Evolutionary conservation across 2,888 invertebrate species (phyloP), one percentile per base, ranked within the genome.

Genomic region (Labia minor): DNA sequence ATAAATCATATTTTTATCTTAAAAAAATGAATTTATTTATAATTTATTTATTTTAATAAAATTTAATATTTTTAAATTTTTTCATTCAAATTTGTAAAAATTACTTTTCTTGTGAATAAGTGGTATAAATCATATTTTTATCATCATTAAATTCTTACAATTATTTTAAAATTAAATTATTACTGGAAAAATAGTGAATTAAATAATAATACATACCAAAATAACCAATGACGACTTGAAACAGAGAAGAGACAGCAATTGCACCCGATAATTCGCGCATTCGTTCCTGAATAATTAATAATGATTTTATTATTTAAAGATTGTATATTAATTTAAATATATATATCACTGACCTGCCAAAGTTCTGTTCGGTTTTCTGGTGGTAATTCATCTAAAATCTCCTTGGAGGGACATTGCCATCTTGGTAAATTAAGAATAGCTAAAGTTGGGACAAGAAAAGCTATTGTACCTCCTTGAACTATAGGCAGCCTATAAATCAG

Each of bases 251-350:
- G 0, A 90, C 84, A 1, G 90, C 87, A 16, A 92, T 90, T 1
- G 91, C 90, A 0, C 92, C 92, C 0, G 90, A 91, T 19, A 92
- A 78, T 74, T 89, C 90, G 68, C 89, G 81, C 88, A 91, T 90
- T 69, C 90, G 79, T 21, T 80, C 77, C 49, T 49, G n/a, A 49
- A 49, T 8, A 49, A n/a, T n/a, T n/a, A n/a, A n/a, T n/a, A n/a
- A n/a, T n/a, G n/a, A 26, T 6, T 26, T 26, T 26, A 26, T 26
- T 26, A 26, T 6, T 26, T 26, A 26, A 8, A 6, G 3, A 8
- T 8, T 26, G 8, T 3, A 26, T 26, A 26, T 49, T 4, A 16
- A n/a, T 49, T 49, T n/a, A 49, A 8, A 8, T 49, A 49, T 8
- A 49, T 49, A 11, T 10, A 8, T 49, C 2, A 49, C 49, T 49